A percentile compares a stretch with the other conserved stretches of the same genome.
These are phyloP conservation scores for Xenops minutus DNA, from an alignment of 2,797 vertebrate species.

Conservation along the genomic window DNA sequence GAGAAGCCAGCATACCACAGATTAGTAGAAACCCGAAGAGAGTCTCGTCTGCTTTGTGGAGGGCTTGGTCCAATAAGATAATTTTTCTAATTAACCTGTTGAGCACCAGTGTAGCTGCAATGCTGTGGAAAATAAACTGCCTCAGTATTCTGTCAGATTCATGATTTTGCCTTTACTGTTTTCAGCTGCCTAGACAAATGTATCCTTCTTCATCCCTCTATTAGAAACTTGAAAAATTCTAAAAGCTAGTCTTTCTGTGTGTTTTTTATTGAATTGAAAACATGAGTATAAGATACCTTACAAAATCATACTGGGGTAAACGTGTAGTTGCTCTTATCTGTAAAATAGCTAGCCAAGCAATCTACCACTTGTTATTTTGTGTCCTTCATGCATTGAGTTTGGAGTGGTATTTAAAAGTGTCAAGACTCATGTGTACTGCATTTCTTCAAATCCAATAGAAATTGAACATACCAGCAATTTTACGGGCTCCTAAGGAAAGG, in stretches of 20 bases:
- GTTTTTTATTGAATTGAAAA: background rate
- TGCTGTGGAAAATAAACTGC: constrained; percentile 74
- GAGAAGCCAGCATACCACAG: constrained; percentile 75
- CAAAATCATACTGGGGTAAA: background rate
- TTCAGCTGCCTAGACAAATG: background rate
- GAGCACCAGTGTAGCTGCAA: constrained; percentile 74
- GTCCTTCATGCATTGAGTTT: background rate
- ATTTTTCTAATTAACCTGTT: constrained; percentile 93
- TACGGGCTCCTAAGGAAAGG: constrained; percentile 94
- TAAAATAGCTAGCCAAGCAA: constrained; percentile 10
- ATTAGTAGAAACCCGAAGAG: constrained; percentile 83
- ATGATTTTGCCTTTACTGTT: constrained; percentile 9
- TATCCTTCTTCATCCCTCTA: constrained; percentile 5
- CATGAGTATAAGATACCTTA: background rate
- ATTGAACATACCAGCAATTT: constrained; percentile 88
- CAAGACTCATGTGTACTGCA: constrained; percentile 27
- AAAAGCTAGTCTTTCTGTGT: background rate
- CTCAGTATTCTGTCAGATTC: constrained; percentile 63
- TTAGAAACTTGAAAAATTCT: constrained; percentile 9
- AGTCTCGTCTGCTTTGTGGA: constrained; percentile 78
- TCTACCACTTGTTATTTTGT: background rate
- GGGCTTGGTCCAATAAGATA: constrained; percentile 83
- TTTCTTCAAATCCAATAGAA: constrained; percentile 83
- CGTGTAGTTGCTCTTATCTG: background rate
- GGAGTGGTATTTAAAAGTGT: background rate